These are phyloP conservation scores for Cheilinus undulatus DNA, from an alignment of 2,113 vertebrate species.

Conservation along the genomic window DNA sequence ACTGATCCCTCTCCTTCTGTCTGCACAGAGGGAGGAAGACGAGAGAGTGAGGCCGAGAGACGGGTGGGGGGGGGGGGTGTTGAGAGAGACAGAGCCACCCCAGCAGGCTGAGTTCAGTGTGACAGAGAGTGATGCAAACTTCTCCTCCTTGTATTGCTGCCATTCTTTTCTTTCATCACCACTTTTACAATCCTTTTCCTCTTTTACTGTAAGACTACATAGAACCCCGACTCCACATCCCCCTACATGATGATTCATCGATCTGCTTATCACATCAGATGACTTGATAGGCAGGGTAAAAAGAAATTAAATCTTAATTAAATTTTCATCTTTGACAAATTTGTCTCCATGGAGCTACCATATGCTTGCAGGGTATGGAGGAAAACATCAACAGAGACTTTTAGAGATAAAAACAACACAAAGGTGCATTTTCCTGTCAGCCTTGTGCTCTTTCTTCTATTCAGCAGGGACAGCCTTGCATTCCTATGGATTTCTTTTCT, in stretches of 20 bases:
- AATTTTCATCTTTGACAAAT: conserved; percentile 76
- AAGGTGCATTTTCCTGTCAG: conserved; percentile 63
- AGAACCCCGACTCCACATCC: not conserved
- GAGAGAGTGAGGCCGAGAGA: conserved; percentile 57
- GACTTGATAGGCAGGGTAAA: conserved; percentile 76
- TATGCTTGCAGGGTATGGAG: conserved; percentile 66
- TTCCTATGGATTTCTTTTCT: conserved; percentile 69
- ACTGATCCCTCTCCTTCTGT: conserved; percentile 81
- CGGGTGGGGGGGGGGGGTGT: not conserved
- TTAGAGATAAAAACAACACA: conserved; percentile 48
- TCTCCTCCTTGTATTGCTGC: conserved; percentile 52
- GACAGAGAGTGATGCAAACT: conserved; percentile 77
- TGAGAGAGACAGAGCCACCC: conserved; percentile 60
- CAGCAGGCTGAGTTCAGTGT: conserved; percentile 64
- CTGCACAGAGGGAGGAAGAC: conserved; percentile 58
- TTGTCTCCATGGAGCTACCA: conserved; percentile 68
- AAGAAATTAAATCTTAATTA: conserved; percentile 81
- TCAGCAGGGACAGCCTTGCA: conserved; percentile 60
- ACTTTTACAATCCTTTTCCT: conserved; percentile 59
- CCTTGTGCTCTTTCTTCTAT: conserved; percentile 54
- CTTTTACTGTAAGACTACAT: conserved; percentile 33
- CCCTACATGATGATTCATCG: conserved; percentile 72
- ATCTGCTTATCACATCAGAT: conserved; percentile 69
- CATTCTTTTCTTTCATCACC: conserved; percentile 64
- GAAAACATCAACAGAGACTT: conserved; percentile 25